A percentile compares a stretch with the other conserved stretches of the same genome.
Evolutionary conservation across 2,113 vertebrate genomes (phyloP).

Genomic region (Lagenorhynchus albirostris): DNA sequence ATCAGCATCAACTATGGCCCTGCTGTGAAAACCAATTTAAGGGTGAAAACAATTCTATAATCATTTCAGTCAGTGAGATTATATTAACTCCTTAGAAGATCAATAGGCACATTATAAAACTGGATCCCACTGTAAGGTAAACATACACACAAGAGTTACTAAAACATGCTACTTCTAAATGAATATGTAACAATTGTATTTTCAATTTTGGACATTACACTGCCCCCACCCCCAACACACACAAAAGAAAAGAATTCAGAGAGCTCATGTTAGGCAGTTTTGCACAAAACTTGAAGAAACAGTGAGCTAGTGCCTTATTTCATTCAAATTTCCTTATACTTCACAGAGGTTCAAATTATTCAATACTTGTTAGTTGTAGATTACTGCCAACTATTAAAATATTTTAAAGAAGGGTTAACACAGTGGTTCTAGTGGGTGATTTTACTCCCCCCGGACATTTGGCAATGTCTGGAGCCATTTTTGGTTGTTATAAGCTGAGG

Average conservation of each 20-base stretch:
- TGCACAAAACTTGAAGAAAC: constrained; percentile 16
- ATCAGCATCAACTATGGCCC: background rate
- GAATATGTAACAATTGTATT: background rate
- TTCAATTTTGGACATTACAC: constrained; percentile 9
- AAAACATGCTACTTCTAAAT: constrained; percentile 5
- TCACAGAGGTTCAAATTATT: background rate
- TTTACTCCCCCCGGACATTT: background rate
- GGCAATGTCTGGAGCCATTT: background rate
- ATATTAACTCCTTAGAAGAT: background rate
- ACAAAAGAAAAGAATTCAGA: background rate
- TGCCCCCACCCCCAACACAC: background rate
- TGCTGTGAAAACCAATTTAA: background rate
- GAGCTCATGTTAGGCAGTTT: background rate
- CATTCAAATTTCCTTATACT: constrained; percentile 42
- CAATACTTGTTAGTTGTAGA: background rate
- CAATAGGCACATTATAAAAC: background rate
- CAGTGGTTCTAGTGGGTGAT: background rate
- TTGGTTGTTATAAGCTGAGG: background rate
- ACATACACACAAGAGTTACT: background rate
- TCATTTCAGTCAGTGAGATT: background rate
- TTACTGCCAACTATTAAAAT: constrained; percentile 18
- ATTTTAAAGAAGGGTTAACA: background rate
- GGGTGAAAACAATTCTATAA: background rate
- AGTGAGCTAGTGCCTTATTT: background rate
- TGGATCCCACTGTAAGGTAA: background rate